These are phyloP conservation scores for Cephus pygmeus DNA, from an alignment of 2,888 invertebrate species.

Conservation along the genomic window DNA sequence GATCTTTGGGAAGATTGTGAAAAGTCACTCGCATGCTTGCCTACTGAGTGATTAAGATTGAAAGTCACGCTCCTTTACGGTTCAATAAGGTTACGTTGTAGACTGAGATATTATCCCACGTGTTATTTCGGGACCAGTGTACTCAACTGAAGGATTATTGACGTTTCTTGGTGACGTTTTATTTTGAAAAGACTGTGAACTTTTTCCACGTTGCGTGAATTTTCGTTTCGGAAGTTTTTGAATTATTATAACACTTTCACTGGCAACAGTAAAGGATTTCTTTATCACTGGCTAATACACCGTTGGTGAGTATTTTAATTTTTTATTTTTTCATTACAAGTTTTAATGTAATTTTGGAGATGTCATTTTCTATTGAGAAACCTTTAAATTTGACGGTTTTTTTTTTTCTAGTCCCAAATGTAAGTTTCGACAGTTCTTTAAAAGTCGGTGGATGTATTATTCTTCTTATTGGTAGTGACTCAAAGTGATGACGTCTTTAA, in stretches of 20 bases:
- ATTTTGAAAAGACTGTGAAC: neutral
- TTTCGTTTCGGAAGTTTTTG: neutral
- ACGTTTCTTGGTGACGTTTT: neutral
- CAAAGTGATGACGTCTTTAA: neutral
- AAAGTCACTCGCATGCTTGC: neutral
- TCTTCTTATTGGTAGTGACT: neutral
- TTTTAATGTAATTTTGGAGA: neutral
- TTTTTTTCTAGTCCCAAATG: neutral
- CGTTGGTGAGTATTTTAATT: constrained; percentile 45
- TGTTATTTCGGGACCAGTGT: neutral
- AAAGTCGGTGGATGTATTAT: neutral
- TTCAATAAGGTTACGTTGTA: neutral
- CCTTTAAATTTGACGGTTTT: neutral
- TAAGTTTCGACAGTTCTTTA: neutral
- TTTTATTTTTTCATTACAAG: neutral
- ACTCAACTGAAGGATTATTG: neutral
- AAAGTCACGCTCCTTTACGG: neutral
- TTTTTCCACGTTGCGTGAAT: neutral
- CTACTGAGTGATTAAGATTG: neutral
- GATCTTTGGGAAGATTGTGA: neutral
- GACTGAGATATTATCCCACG: neutral
- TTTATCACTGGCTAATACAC: constrained; percentile 32
- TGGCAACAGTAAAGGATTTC: neutral
- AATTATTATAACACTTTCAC: neutral
- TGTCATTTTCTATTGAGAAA: neutral